A percentile compares a stretch with the other conserved stretches of the same genome.
Conservation (phyloP, 2,797 vertebrate species). For the Carduelis carduelis region DNA sequence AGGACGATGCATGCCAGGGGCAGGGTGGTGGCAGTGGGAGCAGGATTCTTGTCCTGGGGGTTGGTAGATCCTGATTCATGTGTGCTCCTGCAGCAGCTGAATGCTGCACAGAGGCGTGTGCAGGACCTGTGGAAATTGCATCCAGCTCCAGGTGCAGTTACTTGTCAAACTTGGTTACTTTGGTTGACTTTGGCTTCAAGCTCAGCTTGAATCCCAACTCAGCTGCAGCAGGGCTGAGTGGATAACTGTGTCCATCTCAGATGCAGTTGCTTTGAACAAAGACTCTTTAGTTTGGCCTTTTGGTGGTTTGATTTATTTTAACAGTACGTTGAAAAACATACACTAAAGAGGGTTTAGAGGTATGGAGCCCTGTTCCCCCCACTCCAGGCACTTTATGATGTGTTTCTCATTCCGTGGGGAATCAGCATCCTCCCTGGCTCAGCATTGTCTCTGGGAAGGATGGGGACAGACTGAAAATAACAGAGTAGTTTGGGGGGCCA, state of each 20-base stretch:
- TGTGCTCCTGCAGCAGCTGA: neutral
- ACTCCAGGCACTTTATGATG: rapidly evolving
- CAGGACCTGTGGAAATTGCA: neutral
- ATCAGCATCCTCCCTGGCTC: neutral
- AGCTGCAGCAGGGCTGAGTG: neutral
- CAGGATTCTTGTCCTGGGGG: neutral
- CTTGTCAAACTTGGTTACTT: constrained; percentile 1
- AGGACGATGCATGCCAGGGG: rapidly evolving
- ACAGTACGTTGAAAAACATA: neutral
- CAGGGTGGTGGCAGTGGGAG: neutral
- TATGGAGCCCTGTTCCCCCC: rapidly evolving
- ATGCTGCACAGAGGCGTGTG: rapidly evolving
- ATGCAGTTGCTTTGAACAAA: neutral
- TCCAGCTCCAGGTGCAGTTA: neutral
- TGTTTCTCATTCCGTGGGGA: neutral
- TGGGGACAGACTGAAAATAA: neutral
- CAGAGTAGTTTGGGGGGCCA: rapidly evolving
- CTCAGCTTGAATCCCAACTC: neutral
- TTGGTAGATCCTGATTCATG: neutral
- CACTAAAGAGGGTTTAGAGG: neutral
- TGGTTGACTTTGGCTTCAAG: neutral
- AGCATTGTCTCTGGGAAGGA: neutral
- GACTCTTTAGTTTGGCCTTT: neutral
- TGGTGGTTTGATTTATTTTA: neutral
- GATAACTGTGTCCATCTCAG: rapidly evolving